Conservation (phyloP, 1,140 invertebrate genomes). For the Coelopa frigida region DNA sequence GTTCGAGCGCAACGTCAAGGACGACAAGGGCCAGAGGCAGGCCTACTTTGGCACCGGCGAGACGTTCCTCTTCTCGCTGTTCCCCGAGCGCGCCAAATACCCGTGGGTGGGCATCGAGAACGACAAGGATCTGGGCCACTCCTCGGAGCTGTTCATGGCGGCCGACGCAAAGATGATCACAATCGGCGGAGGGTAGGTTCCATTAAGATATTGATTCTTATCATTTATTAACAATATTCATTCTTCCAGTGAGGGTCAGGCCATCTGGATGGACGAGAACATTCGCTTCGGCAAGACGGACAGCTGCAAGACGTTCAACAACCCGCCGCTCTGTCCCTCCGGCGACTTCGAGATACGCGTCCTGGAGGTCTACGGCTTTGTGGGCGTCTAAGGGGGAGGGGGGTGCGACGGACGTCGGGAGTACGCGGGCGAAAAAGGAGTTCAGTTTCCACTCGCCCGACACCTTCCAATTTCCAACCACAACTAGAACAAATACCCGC, state of each 20-base stretch:
- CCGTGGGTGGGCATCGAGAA: constrained; percentile 78
- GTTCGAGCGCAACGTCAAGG: constrained; percentile 79
- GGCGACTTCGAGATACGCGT: constrained; percentile 90
- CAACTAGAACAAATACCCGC: not conserved
- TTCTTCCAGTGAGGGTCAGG: constrained; percentile 72
- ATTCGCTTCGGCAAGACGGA: constrained; percentile 89
- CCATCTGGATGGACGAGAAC: constrained; percentile 91
- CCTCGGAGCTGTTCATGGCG: constrained; percentile 91
- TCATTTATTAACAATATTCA: not conserved
- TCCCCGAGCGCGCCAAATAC: constrained; percentile 82
- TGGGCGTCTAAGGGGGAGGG: constrained; percentile 58
- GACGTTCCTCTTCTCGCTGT: constrained; percentile 87
- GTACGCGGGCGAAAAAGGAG: too few species aligned
- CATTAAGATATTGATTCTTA: not conserved
- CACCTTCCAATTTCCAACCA: too few species aligned
- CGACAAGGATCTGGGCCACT: constrained; percentile 60
- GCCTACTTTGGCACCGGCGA: constrained; percentile 96
- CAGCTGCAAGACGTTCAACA: constrained; percentile 89
- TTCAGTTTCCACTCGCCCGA: too few species aligned
- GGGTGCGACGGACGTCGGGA: too few species aligned
- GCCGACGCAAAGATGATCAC: constrained; percentile 90
- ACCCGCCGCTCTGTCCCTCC: constrained; percentile 79
- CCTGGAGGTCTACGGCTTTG: constrained; percentile 90
- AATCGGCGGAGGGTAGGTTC: constrained; percentile 79
- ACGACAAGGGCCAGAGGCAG: constrained; percentile 77